Evolutionary conservation across 2,113 vertebrate genomes (phyloP).

Genomic region (Gymnarchus niloticus): DNA sequence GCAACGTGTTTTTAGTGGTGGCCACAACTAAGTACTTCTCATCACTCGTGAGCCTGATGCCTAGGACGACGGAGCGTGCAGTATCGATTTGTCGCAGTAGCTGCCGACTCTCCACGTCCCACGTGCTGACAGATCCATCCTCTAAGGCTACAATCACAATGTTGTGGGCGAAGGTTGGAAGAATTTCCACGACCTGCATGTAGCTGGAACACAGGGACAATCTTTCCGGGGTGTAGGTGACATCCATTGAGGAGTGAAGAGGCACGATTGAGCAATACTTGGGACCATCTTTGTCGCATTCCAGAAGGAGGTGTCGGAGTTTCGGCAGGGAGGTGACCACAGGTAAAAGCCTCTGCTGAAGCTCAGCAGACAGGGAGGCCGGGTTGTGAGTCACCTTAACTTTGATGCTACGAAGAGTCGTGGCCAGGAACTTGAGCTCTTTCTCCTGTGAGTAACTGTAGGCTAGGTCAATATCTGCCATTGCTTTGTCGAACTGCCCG

Average conservation of each 20-base stretch:
- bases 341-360: slow-evolving; percentile 92
- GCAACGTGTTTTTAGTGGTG: slow-evolving; percentile 91
- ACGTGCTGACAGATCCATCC: slow-evolving; percentile 94
- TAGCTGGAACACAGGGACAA: slow-evolving; percentile 85
- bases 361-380: slow-evolving; percentile 86
- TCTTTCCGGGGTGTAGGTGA: slow-evolving; percentile 90
- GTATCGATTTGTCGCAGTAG: slow-evolving; percentile 90
- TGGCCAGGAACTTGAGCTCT: slow-evolving; percentile 91
- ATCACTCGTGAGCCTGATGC: slow-evolving; percentile 83
- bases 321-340: slow-evolving; percentile 94
- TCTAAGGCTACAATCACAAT: slow-evolving; percentile 88
- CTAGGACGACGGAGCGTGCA: slow-evolving; percentile 84
- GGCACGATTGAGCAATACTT: slow-evolving; percentile 98
- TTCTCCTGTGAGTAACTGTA: slow-evolving; percentile 91
- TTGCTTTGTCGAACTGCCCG: slow-evolving; percentile 89
- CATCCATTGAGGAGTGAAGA: slow-evolving; percentile 94
- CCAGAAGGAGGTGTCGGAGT: slow-evolving; percentile 87
- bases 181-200: slow-evolving; percentile 89
- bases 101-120: slow-evolving; percentile 90
- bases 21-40: slow-evolving; percentile 96
- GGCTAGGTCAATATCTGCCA: slow-evolving; percentile 86
- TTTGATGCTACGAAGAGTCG: slow-evolving; percentile 84
- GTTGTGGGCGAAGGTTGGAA: slow-evolving; percentile 87
- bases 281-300: slow-evolving; percentile 96
- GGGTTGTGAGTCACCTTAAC: slow-evolving; percentile 84